phyloP scores from a whole-genome alignment of 2,113 vertebrate genomes.

The Seriola dumerili region DNA sequence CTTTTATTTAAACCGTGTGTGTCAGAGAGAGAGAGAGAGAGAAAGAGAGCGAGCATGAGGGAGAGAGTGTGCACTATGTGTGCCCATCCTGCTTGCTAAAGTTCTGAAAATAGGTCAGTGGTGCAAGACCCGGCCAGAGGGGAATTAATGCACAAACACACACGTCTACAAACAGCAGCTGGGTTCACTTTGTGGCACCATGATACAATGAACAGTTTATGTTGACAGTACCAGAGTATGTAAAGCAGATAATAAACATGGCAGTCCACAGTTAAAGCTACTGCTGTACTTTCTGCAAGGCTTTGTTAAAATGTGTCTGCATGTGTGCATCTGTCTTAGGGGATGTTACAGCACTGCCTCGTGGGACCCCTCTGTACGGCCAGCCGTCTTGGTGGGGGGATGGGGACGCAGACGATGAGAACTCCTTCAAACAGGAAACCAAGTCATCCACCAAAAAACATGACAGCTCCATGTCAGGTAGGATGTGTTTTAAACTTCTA shows the following conservation, averaged over 20 bases:
- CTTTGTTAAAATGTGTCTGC: slow-evolving; percentile 20
- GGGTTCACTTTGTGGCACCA: slow-evolving; percentile 34
- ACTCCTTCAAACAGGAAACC: slow-evolving; percentile 89
- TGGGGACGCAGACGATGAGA: slow-evolving; percentile 93
- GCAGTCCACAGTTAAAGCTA: background rate
- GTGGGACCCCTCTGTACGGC: slow-evolving; percentile 96
- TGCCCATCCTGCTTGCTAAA: slow-evolving; percentile 34
- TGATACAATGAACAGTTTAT: slow-evolving; percentile 25
- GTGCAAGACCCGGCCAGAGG: slow-evolving; percentile 42
- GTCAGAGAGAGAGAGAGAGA: background rate
- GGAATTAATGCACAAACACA: slow-evolving; percentile 42
- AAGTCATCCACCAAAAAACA: slow-evolving; percentile 88
- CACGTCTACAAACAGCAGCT: slow-evolving; percentile 39
- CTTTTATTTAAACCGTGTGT: slow-evolving; percentile 18
- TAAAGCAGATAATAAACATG: slow-evolving; percentile 9
- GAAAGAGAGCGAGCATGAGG: background rate
- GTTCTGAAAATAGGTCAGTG: slow-evolving; percentile 69
- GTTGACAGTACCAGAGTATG: background rate
- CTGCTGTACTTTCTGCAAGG: background rate
- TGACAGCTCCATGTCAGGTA: slow-evolving; percentile 87
- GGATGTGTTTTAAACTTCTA: background rate
- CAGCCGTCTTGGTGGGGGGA: slow-evolving; percentile 99
- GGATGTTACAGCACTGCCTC: slow-evolving; percentile 91
- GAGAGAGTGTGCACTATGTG: slow-evolving; percentile 1
- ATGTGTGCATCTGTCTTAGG: slow-evolving; percentile 64